Base-by-base conservation (phyloP, 2,113 vertebrate species). In the Cardinalis cardinalis region DNA sequence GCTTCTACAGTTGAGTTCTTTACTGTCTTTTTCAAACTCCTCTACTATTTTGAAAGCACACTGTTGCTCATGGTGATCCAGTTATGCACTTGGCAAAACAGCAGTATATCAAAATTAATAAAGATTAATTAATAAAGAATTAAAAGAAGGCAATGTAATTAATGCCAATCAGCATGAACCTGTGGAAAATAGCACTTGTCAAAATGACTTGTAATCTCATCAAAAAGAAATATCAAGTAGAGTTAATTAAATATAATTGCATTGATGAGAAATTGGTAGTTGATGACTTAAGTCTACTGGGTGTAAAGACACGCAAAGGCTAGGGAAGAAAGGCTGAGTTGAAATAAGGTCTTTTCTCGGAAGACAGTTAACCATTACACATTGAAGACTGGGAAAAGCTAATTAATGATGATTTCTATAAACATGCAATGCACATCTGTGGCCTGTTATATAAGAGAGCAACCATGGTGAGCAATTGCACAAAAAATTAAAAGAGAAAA, bases 181-280 rank as follows among this genome's bases (percentile, higher is more conserved):
- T 92, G 73, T 11, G 34, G 78, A 87, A 95, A 66, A 70, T 12
- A 94, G 66, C 91, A 91, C 89, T 95, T 93, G 84, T 94, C 81
- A 91, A 84, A 92, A 92, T 93, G 41, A 92, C 87, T 93, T 92
- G 66, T 95, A 95, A 94, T 94, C 66, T 92, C 53, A 91, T 96
- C 23, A 93, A 52, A 95, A 89, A 93, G 84, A 93, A 93, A 90
- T 93, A 93, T 75, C 89, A 92, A 94, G 87, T 87, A 85, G 71
- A 87, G 78, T 75, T 94, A 82, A 96, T 96, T 94, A 94, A 94
- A 87, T 87, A n/a, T 92, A 94, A 94, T 96, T 94, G 36, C 89
- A 77, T 11, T 65, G 36, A 77, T 88, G 64, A 88, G 75, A 86
- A 92, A 68, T 94, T 83, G 55, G 71, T 83, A 73, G 82, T 85